Evolutionary conservation across 2,888 invertebrate genomes (phyloP).

Genomic region (Galerucella pusilla): DNA sequence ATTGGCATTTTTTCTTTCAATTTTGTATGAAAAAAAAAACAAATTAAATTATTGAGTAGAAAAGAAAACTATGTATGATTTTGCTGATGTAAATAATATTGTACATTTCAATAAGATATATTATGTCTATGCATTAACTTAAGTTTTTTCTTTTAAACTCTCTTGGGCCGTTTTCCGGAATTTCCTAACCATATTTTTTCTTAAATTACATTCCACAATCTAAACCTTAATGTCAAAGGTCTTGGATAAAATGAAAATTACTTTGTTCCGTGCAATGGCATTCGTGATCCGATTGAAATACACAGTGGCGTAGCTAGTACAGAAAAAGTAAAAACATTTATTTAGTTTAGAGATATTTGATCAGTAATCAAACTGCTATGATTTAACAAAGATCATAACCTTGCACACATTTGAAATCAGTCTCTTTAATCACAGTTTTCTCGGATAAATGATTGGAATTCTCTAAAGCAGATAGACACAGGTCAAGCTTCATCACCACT

Average conservation of each 20-base stretch:
- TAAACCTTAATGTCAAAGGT: neutral
- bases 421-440: too few species aligned
- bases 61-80: constrained; percentile 57
- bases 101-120: constrained; percentile 64
- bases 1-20: constrained; percentile 63
- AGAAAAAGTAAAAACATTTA: too few species aligned
- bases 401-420: too few species aligned
- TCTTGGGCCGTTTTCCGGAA: constrained; percentile 31
- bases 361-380: too few species aligned
- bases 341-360: too few species aligned
- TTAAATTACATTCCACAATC: neutral
- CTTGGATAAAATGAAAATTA: constrained; percentile 40
- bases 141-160: constrained; percentile 52
- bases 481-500: too few species aligned
- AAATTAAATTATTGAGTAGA: constrained; percentile 59
- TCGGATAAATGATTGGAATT: too few species aligned
- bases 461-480: too few species aligned
- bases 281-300: too few species aligned
- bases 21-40: constrained; percentile 49
- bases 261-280: constrained; percentile 44
- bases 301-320: too few species aligned
- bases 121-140: constrained; percentile 59
- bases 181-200: neutral
- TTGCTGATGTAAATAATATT: constrained; percentile 65
- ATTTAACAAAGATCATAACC: too few species aligned